Conservation (phyloP, 2,113 vertebrate species). For the Myxocyprinus asiaticus region DNA sequence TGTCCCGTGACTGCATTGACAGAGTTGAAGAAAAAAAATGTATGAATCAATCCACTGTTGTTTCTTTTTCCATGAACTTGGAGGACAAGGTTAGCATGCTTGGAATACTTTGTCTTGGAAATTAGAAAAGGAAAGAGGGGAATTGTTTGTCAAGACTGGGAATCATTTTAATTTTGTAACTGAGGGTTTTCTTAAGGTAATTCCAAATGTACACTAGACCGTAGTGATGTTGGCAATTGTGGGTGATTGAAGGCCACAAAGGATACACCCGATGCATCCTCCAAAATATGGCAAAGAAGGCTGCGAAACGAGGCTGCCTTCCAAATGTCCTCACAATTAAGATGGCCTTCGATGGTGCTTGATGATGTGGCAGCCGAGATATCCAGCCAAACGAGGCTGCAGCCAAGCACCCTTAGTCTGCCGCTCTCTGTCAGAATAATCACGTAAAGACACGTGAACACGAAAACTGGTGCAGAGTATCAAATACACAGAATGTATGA, state of each 20-base stretch:
- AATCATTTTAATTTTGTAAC: constrained; percentile 28
- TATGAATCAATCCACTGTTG: constrained; percentile 47
- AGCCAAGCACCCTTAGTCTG: no score
- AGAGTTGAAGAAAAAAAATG: neutral
- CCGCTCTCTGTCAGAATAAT: no score
- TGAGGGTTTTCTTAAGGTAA: constrained; percentile 17
- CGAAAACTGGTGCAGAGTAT: no score
- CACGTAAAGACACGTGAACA: no score
- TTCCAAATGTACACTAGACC: constrained; percentile 21
- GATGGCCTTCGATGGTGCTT: no score
- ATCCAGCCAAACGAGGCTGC: no score
- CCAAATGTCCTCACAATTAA: no score
- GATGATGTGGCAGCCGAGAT: no score
- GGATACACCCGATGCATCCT: no score
- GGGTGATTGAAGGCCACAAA: no score
- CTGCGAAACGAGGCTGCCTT: neutral
- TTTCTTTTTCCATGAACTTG: constrained; percentile 19
- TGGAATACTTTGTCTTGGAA: constrained; percentile 42
- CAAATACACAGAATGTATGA: no score
- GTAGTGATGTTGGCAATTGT: constrained; percentile 4
- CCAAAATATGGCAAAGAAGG: no score
- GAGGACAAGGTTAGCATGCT: constrained; percentile 31
- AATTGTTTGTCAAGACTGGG: constrained; percentile 22
- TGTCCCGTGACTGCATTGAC: constrained; percentile 33
- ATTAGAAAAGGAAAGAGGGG: constrained; percentile 8